These are phyloP conservation scores for Xiphias gladius DNA, from an alignment of 2,113 vertebrate species.

Conservation along the genomic window DNA sequence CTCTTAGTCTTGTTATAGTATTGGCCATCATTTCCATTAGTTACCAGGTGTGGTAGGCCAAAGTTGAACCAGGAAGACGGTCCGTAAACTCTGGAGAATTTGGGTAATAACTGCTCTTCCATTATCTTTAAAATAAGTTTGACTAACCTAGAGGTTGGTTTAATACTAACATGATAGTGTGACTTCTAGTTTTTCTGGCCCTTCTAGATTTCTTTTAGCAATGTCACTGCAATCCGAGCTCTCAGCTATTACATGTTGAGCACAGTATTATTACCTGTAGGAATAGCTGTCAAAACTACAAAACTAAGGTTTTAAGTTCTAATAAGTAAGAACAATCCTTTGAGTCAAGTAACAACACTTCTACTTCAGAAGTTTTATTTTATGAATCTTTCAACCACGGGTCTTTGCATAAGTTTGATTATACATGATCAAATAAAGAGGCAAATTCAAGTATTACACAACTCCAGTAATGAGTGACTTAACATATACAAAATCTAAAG, in stretches of 20 bases:
- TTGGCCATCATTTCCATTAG: not conserved
- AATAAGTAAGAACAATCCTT: not conserved
- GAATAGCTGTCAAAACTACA: not conserved
- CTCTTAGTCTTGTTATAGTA: not conserved
- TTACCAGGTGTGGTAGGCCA: too few species aligned
- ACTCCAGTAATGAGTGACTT: slow-evolving; percentile 14
- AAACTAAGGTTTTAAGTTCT: not conserved
- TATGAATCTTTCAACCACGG: not conserved
- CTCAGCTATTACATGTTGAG: not conserved
- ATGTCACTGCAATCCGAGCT: too few species aligned
- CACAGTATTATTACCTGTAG: not conserved
- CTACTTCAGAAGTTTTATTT: not conserved
- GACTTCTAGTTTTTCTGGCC: not conserved
- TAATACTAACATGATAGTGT: not conserved
- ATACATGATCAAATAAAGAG: not conserved
- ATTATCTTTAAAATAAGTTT: not conserved
- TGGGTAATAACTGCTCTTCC: not conserved
- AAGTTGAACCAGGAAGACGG: too few species aligned
- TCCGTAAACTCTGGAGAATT: not conserved
- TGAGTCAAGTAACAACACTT: not conserved
- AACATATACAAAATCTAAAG: slow-evolving; percentile 30
- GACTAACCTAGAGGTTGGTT: not conserved
- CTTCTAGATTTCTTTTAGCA: not conserved
- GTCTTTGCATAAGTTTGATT: not conserved
- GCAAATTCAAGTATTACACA: not conserved